These are phyloP conservation scores for Heterocephalus glaber DNA, from an alignment of 2,113 vertebrate species.

Conservation along the genomic window DNA sequence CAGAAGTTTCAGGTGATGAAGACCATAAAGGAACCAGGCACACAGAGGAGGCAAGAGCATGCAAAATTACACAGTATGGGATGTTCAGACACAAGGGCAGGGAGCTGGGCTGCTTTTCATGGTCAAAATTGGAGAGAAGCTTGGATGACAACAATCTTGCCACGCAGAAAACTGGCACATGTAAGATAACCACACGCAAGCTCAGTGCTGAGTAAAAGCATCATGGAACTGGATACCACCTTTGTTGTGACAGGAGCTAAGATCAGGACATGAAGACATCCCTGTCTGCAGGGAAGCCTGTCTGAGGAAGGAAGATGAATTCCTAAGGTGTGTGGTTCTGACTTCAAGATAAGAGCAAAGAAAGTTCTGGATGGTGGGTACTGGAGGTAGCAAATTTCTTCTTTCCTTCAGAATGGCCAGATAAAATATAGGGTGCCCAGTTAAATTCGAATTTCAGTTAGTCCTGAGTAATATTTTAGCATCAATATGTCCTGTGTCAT, in stretches of 20 bases:
- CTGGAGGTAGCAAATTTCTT: not conserved
- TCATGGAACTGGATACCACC: not conserved
- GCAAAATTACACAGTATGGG: not conserved
- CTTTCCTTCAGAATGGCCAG: not conserved
- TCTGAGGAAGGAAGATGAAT: not conserved
- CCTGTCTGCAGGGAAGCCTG: not conserved
- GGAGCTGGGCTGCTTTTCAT: not conserved
- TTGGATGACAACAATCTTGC: not conserved
- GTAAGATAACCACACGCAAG: not conserved
- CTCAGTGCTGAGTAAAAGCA: not conserved
- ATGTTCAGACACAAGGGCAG: not conserved
- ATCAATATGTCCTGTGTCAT: not conserved
- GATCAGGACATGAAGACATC: not conserved
- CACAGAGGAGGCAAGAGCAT: not conserved
- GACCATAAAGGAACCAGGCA: not conserved
- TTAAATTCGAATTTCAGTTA: not conserved
- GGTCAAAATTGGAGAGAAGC: not conserved
- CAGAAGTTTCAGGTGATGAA: not conserved
- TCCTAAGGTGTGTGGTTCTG: not conserved
- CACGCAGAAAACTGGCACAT: not conserved
- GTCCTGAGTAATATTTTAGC: not conserved
- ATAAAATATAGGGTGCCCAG: not conserved
- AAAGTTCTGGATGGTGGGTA: not conserved
- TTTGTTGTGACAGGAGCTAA: not conserved
- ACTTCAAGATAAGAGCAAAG: slow-evolving; percentile 17